A percentile compares a stretch with the other conserved stretches of the same genome.
These are phyloP conservation scores for Tachysurus vachellii DNA, from an alignment of 2,113 vertebrate species.

Conservation along the genomic window DNA sequence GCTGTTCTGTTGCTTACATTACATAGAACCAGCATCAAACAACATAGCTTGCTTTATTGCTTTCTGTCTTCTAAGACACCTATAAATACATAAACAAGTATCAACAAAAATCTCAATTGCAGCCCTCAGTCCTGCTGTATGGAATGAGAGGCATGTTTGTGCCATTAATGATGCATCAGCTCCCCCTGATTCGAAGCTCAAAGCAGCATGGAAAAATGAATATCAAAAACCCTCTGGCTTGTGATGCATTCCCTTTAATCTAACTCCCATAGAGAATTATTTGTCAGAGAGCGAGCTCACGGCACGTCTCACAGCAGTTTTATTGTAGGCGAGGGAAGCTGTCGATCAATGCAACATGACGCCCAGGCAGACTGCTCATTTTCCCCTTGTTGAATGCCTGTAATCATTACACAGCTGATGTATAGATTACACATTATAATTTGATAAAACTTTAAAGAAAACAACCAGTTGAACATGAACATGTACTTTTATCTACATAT, in stretches of 20 bases:
- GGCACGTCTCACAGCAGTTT: slow-evolving; percentile 45
- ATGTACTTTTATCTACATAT: neutral
- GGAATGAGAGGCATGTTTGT: slow-evolving; percentile 14
- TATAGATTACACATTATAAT: slow-evolving; percentile 17
- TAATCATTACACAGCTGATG: slow-evolving; percentile 14
- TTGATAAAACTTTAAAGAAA: neutral
- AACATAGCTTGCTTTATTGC: neutral
- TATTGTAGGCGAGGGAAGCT: slow-evolving; percentile 46
- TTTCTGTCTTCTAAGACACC: neutral
- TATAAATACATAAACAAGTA: neutral
- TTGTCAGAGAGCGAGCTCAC: slow-evolving; percentile 47
- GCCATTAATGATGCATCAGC: slow-evolving; percentile 39
- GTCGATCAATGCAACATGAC: slow-evolving; percentile 56
- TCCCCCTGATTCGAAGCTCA: slow-evolving; percentile 33
- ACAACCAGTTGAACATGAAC: slow-evolving; percentile 9
- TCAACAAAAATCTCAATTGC: slow-evolving; percentile 16
- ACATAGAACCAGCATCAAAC: too few species aligned
- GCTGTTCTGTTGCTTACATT: neutral
- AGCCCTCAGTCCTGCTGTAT: slow-evolving; percentile 14
- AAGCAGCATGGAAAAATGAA: slow-evolving; percentile 46
- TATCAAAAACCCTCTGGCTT: slow-evolving; percentile 46
- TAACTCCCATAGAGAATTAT: slow-evolving; percentile 54
- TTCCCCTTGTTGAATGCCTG: slow-evolving; percentile 15
- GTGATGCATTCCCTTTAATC: slow-evolving; percentile 58
- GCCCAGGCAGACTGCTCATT: slow-evolving; percentile 48